Conservation (phyloP, 2,888 invertebrate species). For the Tipula confusa region DNA sequence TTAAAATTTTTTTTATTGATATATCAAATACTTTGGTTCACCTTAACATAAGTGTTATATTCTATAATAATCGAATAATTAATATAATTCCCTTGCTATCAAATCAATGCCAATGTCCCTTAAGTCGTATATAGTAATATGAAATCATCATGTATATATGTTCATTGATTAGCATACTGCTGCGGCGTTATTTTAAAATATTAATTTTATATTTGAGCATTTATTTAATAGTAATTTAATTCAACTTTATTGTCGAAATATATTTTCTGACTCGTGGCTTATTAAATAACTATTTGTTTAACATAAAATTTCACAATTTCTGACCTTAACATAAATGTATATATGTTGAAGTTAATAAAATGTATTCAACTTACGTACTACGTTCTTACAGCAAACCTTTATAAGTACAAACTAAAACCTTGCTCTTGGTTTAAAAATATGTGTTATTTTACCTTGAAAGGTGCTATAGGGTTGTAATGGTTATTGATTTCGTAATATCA, state of each 20-base stretch:
- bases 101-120: background rate
- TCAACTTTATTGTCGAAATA: background rate
- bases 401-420: background rate
- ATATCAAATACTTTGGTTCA: too few relatives aligned
- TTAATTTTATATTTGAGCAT: too few relatives aligned
- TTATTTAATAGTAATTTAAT: background rate
- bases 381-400: background rate
- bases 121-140: background rate
- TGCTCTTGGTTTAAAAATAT: background rate
- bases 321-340: background rate
- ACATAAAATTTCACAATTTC: background rate
- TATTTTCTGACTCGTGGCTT: background rate
- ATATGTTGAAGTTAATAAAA: background rate
- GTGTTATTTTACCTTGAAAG: background rate
- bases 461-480: background rate
- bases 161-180: background rate
- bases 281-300: background rate
- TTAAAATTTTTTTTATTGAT: too few relatives aligned
- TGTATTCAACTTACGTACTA: background rate
- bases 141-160: background rate
- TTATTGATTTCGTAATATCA: background rate
- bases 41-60: background rate
- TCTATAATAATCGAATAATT: background rate
- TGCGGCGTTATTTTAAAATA: background rate
- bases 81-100: background rate